A percentile compares a stretch with the other conserved stretches of the same genome.
Evolutionary conservation across 2,113 vertebrate genomes (phyloP).

Genomic region (Prietella phreatophila): DNA sequence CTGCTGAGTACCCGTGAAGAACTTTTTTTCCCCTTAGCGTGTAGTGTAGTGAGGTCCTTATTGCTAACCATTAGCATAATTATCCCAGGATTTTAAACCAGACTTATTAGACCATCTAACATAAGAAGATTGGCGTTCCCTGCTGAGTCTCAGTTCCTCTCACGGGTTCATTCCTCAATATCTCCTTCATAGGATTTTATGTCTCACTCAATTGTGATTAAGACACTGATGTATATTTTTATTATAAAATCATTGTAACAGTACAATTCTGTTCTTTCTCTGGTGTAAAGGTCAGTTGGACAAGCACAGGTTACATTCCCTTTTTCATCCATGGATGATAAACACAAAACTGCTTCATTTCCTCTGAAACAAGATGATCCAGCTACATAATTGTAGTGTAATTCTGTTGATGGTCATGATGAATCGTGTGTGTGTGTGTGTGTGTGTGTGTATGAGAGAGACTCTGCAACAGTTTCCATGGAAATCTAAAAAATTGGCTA

Average conservation of each 20-base stretch:
- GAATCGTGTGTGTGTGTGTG: conserved; percentile 2
- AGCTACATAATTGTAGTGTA: not conserved
- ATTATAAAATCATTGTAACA: not conserved
- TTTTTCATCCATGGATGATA: not conserved
- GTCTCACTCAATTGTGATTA: not conserved
- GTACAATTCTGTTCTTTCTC: not conserved
- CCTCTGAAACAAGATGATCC: conserved; percentile 4
- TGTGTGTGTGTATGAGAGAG: conserved; percentile 24
- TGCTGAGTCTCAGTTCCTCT: not conserved
- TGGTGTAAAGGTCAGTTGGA: not conserved
- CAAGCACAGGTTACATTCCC: not conserved
- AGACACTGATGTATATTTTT: not conserved
- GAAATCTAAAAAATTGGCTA: too few species aligned
- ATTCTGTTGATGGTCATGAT: not conserved
- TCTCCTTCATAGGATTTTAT: not conserved
- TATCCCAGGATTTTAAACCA: not conserved
- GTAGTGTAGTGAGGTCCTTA: not conserved
- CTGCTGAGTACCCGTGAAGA: not conserved
- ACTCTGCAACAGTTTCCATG: conserved; percentile 36
- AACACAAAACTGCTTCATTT: conserved; percentile 17
- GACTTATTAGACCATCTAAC: not conserved
- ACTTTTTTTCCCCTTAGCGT: not conserved
- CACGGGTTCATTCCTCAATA: not conserved
- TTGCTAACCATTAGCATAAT: conserved; percentile 13
- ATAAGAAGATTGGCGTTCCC: not conserved